These are phyloP conservation scores for Suillia variegata DNA, from an alignment of 2,888 invertebrate species.

Conservation along the genomic window DNA sequence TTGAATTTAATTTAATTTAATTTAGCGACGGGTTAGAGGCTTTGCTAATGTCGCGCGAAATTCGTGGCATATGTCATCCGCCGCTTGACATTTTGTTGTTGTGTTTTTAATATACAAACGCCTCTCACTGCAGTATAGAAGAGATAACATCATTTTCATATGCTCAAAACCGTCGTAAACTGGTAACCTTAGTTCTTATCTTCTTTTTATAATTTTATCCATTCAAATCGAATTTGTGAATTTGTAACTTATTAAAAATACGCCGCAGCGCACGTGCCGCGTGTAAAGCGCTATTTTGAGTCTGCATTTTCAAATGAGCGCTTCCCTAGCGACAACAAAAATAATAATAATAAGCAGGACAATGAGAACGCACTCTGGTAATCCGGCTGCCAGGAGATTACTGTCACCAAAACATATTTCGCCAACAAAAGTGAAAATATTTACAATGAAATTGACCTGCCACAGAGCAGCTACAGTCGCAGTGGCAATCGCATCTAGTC, in stretches of 20 bases:
- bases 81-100: no score
- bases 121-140: neutral
- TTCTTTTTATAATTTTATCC: neutral
- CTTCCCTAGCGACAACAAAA: no score
- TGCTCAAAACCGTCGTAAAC: constrained; percentile 12
- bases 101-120: neutral
- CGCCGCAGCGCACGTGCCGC: constrained; percentile 51
- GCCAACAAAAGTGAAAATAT: constrained; percentile 36
- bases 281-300: constrained; percentile 31
- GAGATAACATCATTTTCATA: constrained; percentile 34
- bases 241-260: constrained; percentile 50
- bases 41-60: no score
- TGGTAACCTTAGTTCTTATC: neutral
- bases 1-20: neutral
- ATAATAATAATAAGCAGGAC: no score
- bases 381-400: constrained; percentile 60
- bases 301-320: constrained; percentile 14
- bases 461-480: constrained; percentile 26
- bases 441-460: constrained; percentile 54
- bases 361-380: constrained; percentile 43
- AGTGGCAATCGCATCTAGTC: no score
- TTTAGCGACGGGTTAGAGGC: no score
- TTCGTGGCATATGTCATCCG: no score
- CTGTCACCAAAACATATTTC: constrained; percentile 62
- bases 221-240: neutral